phyloP scores from a whole-genome alignment of 2,113 vertebrate species.

The Pangasianodon gigas region DNA sequence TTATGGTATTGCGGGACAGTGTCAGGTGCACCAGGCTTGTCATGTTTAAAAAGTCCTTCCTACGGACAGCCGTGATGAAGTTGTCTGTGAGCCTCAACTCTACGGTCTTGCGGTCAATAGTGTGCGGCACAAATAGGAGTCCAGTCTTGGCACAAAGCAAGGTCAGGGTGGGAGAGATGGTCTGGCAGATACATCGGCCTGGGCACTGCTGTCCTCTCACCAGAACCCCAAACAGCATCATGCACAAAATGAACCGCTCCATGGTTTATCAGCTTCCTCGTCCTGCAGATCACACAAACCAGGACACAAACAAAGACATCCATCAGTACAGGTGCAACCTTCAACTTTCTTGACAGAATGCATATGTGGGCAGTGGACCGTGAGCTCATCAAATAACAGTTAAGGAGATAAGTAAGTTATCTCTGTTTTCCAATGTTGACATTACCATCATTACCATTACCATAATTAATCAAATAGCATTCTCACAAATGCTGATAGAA shows the following conservation, averaged over 20 bases:
- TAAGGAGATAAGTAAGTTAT: neutral
- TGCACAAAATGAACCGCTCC: conserved; percentile 82
- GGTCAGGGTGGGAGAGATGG: conserved; percentile 89
- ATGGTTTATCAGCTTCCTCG: conserved; percentile 72
- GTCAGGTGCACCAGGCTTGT: conserved; percentile 94
- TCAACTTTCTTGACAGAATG: neutral
- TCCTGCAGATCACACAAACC: conserved; percentile 60
- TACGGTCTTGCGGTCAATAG: conserved; percentile 89
- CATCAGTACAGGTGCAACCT: conserved; percentile 20
- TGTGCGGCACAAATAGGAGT: conserved; percentile 86
- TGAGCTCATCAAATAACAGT: neutral
- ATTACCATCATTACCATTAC: neutral
- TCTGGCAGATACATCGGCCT: conserved; percentile 90
- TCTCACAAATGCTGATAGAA: neutral
- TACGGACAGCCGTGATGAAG: conserved; percentile 88
- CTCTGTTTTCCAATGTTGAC: neutral
- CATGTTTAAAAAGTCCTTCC: conserved; percentile 93
- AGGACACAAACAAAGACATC: conserved; percentile 53
- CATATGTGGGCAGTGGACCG: neutral
- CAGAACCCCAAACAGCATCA: conserved; percentile 81
- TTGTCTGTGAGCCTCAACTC: conserved; percentile 93
- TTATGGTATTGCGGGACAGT: conserved; percentile 90
- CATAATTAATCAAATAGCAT: neutral
- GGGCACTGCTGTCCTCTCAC: conserved; percentile 82
- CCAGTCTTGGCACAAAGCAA: conserved; percentile 92